Evolutionary conservation across 1,140 invertebrate species (phyloP), one percentile per base, ranked within the genome.

Genomic region (Brachionus angularis): DNA sequence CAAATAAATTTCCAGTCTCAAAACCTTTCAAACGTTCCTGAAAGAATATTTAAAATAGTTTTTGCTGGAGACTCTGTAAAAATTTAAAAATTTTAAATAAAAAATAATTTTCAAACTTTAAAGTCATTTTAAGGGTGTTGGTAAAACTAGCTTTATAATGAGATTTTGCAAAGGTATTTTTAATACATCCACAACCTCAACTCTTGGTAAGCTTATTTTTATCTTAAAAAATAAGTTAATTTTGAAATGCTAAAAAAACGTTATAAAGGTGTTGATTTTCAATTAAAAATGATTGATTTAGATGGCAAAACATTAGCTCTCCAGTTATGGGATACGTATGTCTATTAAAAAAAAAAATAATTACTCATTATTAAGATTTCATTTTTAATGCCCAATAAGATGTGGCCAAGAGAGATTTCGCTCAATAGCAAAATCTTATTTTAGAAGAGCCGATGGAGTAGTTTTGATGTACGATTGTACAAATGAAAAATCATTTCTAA

Each of bases 381-480:
- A n/a, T n/a, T n/a, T n/a, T n/a, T n/a, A n/a, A n/a, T n/a, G n/a
- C n/a, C n/a, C n/a, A n/a, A n/a, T 14, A 27, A 67, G 62, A 16
- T 67, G 62, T 18, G 70, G 70, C 33, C 70, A 71, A 47, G 70
- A 71, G 46, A 25, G 87, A 81, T 88, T 87, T 77, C 83, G 87
- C 18, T 85, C 85, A 52, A 85, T 88, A 49, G 88, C 87, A 1
- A 86, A 86, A 75, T 85, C 86, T 61, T 88, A 88, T 76, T 88
- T 87, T 77, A 80, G 87, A 8, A 84, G 87, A 76, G 86, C 87
- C 10, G 87, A 88, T 77, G 87, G 86, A n/a, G 85, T 88, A 1
- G 79, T 88, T 55, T 74, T 88, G 5, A 81, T 88, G 76, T 88
- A 87, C 77, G 87, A 88, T 76, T 83, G 86, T 8, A 87, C 85